Evolutionary conservation across 2,797 vertebrate genomes (phyloP), one percentile per base, ranked within the genome.

Genomic region (Helostoma temminkii): DNA sequence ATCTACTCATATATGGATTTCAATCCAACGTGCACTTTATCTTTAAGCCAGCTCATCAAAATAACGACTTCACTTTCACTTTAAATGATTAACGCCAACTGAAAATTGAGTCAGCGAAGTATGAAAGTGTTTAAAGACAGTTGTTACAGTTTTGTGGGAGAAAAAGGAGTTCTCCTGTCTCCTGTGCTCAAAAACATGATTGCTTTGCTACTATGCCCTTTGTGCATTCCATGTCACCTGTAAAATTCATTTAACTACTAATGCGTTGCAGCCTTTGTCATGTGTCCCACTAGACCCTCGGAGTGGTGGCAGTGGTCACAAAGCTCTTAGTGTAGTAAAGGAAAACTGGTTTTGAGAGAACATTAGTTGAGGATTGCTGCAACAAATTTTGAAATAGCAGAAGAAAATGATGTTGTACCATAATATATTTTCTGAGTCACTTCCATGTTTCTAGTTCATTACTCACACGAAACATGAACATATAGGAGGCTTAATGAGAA

Each of bases 231-330:
- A 76, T 46, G 70, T 81, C 87, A 85, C 80, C 86, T 89, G 87
- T 87, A 81, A 89, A 92, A 89, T 66, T 74, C 39, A 80, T 89
- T 88, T 88, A 54, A 88, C 86, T 87, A 48, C 70, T 83, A 76
- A 87, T 76, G 78, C 69, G 41, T 63, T 42, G 34, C 45, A 55
- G 80, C 66, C 58, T 81, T 86, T 80, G 81, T 84, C 39, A 39
- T 21, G 24, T 18, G 66, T 80, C 64, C 74, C 72, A 43, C 47
- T 16, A 41, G 73, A 47, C 49, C 24, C 45, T 5, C 25, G 48
- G 47, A 24, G 55, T 26, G 24, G 45, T 59, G 54, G 19, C 30
- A 39, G 28, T 46, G 39, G 56, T 67, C 42, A 72, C 28, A 67
- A 24, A 53, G 54, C 52, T 19, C 53, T 62, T 62, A 58, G 59